Evolutionary conservation across 1,140 invertebrate species (phyloP).

Genomic region (Drosophila watanabei): DNA sequence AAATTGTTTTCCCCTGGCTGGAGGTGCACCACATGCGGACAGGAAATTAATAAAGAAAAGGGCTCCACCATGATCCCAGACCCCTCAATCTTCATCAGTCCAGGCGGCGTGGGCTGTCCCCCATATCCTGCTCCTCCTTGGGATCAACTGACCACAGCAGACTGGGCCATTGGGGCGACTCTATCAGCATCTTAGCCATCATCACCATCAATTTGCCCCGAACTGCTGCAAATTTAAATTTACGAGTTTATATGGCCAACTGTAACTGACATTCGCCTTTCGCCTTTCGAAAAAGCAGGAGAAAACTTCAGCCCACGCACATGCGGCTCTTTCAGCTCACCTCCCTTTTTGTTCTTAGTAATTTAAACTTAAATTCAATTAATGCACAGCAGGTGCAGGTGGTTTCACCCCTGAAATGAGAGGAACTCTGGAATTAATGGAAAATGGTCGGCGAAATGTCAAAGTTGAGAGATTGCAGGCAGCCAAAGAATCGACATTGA

Average conservation of each 20-base stretch:
- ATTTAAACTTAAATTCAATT: slow-evolving; percentile 46
- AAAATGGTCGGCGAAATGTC: slow-evolving; percentile 23
- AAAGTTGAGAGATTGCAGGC: slow-evolving; percentile 32
- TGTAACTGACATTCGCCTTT: slow-evolving; percentile 26
- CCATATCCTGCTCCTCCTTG: background rate
- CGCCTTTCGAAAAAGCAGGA: background rate
- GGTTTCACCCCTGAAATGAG: background rate
- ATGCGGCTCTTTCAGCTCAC: background rate
- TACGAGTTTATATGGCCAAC: slow-evolving; percentile 21
- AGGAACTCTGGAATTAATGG: slow-evolving; percentile 17
- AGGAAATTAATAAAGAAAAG: slow-evolving; percentile 82
- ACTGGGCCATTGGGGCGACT: slow-evolving; percentile 37
- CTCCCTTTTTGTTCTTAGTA: slow-evolving; percentile 3
- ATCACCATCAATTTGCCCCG: slow-evolving; percentile 19
- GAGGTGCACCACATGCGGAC: slow-evolving; percentile 80
- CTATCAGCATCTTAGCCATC: slow-evolving; percentile 45
- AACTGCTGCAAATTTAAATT: slow-evolving; percentile 55
- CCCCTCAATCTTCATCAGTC: slow-evolving; percentile 51
- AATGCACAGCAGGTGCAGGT: slow-evolving; percentile 37
- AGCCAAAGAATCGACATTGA: slow-evolving; percentile 24
- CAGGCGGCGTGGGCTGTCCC: slow-evolving; percentile 6
- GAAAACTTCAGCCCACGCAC: slow-evolving; percentile 31
- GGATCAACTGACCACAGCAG: slow-evolving; percentile 67
- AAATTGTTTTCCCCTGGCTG: slow-evolving; percentile 79
- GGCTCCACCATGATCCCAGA: slow-evolving; percentile 33